Evolutionary conservation across 2,797 vertebrate genomes (phyloP), one percentile per base, ranked within the genome.

Genomic region (Peromyscus melanophrys): DNA sequence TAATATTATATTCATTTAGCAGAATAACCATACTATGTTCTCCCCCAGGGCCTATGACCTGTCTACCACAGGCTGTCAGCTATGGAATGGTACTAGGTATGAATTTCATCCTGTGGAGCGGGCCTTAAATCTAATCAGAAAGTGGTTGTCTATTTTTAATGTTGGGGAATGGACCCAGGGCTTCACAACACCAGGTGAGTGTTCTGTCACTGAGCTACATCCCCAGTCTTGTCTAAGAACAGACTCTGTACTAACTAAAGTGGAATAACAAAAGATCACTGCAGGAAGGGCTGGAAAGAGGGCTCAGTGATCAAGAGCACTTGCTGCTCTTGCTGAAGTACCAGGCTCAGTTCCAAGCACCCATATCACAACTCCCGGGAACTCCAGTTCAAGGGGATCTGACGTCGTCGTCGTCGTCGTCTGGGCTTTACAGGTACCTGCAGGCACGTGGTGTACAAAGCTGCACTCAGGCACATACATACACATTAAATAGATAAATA

Each of bases 251-350:
- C 23, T 76, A 61, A 95, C 49, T 86, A 71, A 93, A 83, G 8
- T 40, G n/a, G 27, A 46, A 71, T 84, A 73, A 89, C 29, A 86
- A 78, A 86, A 88, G 84, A 89, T 52, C 90, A 92, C 81, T 52
- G n/a, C 10, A 37, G 65, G 65, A 52, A 69, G 63, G 29, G 63
- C 43, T 52, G 43, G 19, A 67, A 31, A 67, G 61, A 67, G 49
- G 61, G 83, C 23, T 69, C 7, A 6, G 21, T 37, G 10, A 86
- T n/a, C 6, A 52, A 49, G 84, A 27, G 14, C 34, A 55, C 63
- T 52, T 52, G 65, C 34, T 69, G 65, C 46, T 86, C 65, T 52
- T 69, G 21, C 46, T 37, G 31, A 86, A 13, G 43, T 27, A 12
- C 43, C 34, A 21, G 83, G 65, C 52, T 52, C 34, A 3, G 5